Base-by-base conservation (phyloP, 2,888 invertebrate genomes). In the Dugesia japonica region DNA sequence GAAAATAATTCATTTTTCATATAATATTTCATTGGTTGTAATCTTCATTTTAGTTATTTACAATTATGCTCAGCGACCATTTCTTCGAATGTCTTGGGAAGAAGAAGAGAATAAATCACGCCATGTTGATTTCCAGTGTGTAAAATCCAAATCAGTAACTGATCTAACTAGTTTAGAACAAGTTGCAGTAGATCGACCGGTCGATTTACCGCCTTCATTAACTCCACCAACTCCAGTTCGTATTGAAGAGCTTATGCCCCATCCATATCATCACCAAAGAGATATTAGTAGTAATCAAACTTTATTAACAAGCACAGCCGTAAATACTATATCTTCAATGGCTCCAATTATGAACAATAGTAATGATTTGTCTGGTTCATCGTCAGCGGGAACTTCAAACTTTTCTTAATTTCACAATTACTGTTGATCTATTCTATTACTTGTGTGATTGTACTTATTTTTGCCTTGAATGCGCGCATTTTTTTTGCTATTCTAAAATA, bases 21-120 rank as follows among this genome's bases (percentile, higher is more conserved):
- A n/a, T n/a, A n/a, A n/a, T n/a, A n/a, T n/a, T n/a, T n/a, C n/a
- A n/a, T n/a, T n/a, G n/a, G n/a, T n/a, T n/a, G n/a, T n/a, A n/a
- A n/a, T n/a, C n/a, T n/a, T n/a, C n/a, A n/a, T n/a, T n/a, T 9
- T 81, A 86, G 92, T 97, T 0, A 95, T 99, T 80, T 99, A 99
- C 87, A 98, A 97, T 86, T 99, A 99, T 85, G 97, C 99, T 0
- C 98, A 99, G 84, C 88, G 98, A 0, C 98, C 98, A 0, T 99
- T 99, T 85, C 92, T 99, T 76, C 94, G 95, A 83, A 93, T 94
- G 91, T 94, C 94, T 0, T 99, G 98, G 98, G 98, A 99, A 84
- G 99, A 99, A 82, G 98, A 99, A 82, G 98, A 99, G 82, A 97
- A 95, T 0, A 94, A 95, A 83, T 94, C 93, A 82, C 89, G 98